Conservation (phyloP, 2,888 invertebrate species). For the Conus canariensis region DNA sequence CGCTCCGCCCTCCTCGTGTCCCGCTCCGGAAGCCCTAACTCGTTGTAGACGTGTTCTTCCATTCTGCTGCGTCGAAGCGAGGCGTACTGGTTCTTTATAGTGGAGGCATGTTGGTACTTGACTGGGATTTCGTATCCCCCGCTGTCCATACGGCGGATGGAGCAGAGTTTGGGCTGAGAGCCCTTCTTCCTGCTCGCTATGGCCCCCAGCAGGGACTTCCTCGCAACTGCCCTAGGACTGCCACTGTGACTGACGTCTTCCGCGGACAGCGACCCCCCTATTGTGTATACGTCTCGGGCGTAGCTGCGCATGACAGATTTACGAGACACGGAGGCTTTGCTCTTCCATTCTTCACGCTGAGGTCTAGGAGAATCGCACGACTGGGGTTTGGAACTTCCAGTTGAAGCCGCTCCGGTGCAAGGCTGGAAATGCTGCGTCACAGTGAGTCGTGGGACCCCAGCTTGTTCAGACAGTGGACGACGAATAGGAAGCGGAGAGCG, state of each 20-base stretch:
- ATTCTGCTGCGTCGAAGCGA: not conserved
- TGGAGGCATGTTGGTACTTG: not conserved
- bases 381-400: not conserved
- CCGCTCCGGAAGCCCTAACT: not conserved
- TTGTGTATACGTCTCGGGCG: not conserved
- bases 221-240: not conserved
- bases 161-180: not conserved
- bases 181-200: not conserved
- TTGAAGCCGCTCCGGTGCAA: not conserved
- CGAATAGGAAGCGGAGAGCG: not conserved
- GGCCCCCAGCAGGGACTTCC: conserved; percentile 1
- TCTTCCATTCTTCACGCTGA: not conserved
- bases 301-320: conserved; percentile 1
- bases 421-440: conserved; percentile 8
- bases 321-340: not conserved
- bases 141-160: conserved; percentile 39
- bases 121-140: conserved; percentile 37
- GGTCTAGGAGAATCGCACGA: not conserved
- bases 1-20: not conserved
- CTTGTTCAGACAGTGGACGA: not conserved
- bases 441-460: not conserved
- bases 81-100: conserved; percentile 8
- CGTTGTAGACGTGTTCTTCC: conserved; percentile 37
- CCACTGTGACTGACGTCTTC: not conserved
- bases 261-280: conserved; percentile 21